A percentile compares a stretch with the other conserved stretches of the same genome.
These are phyloP conservation scores for Loriculus beryllinus DNA, from an alignment of 2,797 vertebrate species.

Conservation along the genomic window DNA sequence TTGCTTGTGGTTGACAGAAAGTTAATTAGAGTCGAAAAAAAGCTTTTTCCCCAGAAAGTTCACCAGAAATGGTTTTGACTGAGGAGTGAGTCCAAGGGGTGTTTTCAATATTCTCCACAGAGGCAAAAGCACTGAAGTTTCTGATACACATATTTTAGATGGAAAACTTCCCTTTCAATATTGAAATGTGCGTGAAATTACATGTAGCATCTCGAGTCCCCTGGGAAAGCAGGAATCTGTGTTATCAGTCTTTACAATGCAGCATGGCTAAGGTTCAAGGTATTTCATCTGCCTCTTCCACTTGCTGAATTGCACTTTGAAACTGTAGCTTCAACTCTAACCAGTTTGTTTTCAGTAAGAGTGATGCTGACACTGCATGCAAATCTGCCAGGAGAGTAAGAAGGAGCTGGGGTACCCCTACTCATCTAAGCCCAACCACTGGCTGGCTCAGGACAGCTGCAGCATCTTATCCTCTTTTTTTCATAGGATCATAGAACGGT, in stretches of 20 bases:
- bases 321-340: neutral
- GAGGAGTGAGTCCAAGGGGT: neutral
- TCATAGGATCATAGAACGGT: neutral
- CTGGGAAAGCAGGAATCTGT: neutral
- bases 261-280: neutral
- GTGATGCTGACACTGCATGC: neutral
- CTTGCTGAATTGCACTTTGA: neutral
- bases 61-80: neutral
- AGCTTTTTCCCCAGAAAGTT: neutral
- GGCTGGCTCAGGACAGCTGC: neutral
- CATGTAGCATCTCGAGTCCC: neutral
- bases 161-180: neutral
- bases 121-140: slow-evolving; percentile 17
- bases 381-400: neutral
- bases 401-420: neutral
- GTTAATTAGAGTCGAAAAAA: slow-evolving; percentile 25
- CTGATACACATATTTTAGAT: neutral
- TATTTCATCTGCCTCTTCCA: neutral
- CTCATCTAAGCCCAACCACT: neutral
- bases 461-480: neutral
- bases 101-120: neutral
- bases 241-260: neutral
- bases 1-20: slow-evolving; percentile 27
- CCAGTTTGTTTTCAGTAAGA: neutral
- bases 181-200: slow-evolving; percentile 39